Conservation (phyloP, 2,113 vertebrate species). For the Diadophis punctatus region DNA sequence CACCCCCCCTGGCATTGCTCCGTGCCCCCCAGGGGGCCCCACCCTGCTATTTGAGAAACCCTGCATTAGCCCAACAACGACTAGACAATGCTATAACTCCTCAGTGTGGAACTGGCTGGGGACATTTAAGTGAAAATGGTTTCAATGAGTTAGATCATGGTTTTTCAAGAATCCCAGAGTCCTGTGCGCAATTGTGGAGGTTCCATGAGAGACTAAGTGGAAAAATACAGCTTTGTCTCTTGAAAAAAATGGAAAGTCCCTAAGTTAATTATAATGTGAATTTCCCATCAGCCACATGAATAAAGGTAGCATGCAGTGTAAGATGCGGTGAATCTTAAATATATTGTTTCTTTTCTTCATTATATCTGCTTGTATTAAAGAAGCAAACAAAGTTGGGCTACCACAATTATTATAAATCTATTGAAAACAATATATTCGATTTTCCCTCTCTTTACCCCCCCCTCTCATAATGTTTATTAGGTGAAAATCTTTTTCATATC, state of each 20-base stretch:
- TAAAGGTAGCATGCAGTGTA: not conserved
- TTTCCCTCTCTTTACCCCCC: not conserved
- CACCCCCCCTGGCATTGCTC: too few relatives aligned
- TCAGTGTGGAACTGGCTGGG: not conserved
- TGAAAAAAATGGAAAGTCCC: not conserved
- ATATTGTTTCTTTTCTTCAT: not conserved
- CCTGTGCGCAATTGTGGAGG: not conserved
- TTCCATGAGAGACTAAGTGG: not conserved
- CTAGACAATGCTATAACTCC: not conserved
- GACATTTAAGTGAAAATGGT: not conserved
- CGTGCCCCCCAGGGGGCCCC: too few relatives aligned
- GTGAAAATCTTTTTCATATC: not conserved
- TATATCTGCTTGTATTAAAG: not conserved
- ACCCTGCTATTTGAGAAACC: too few relatives aligned
- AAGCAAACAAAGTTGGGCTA: not conserved
- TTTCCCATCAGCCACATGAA: not conserved
- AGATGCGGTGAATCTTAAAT: not conserved
- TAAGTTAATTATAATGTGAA: not conserved
- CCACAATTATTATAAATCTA: not conserved
- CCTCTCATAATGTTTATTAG: not conserved
- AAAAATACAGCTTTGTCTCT: not conserved
- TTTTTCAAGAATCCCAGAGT: not conserved
- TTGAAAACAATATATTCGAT: not conserved
- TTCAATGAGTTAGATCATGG: not conserved
- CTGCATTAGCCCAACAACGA: not conserved